phyloP scores from a whole-genome alignment of 30 jellyfish, hydroid and myxozoan species.

The Pseudorhiza aurosa region DNA sequence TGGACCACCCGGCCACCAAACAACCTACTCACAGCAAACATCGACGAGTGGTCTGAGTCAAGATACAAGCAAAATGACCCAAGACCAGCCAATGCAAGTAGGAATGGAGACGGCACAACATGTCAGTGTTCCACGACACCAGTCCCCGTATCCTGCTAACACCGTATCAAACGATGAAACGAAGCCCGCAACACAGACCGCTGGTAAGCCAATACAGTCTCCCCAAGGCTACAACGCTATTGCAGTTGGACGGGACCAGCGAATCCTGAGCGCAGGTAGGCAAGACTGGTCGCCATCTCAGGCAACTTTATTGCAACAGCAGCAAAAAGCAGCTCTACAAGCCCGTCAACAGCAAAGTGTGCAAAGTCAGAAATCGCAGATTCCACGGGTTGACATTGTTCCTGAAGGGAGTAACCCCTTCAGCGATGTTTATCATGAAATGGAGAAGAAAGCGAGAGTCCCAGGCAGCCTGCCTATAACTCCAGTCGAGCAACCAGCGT shows the following conservation, averaged over 20 bases:
- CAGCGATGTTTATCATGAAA: slow-evolving; percentile 61
- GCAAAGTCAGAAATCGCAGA: not conserved
- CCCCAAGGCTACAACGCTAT: not conserved
- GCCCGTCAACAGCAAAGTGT: slow-evolving; percentile 3
- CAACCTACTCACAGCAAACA: not conserved
- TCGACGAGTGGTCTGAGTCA: slow-evolving; percentile 9
- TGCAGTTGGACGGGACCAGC: slow-evolving; percentile 4
- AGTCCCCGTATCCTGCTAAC: not conserved
- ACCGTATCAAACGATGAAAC: slow-evolving; percentile 6
- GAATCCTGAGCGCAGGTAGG: not conserved
- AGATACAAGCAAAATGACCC: not conserved
- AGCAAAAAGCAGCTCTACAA: not conserved
- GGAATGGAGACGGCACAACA: slow-evolving; percentile 5
- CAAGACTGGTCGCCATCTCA: slow-evolving; percentile 36
- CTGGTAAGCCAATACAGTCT: not conserved
- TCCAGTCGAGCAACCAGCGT: slow-evolving; percentile 16
- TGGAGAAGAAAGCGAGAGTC: slow-evolving; percentile 45
- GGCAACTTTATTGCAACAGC: slow-evolving; percentile 8
- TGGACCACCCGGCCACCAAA: not conserved
- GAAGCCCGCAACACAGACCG: not conserved
- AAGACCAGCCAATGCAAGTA: not conserved
- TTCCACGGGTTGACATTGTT: slow-evolving; percentile 43
- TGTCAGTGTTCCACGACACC: not conserved
- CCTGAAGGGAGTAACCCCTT: slow-evolving; percentile 66
- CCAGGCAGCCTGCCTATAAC: slow-evolving; percentile 18